Evolutionary conservation across 2,113 vertebrate species (phyloP).

Genomic region (Microcebus griseorufus): DNA sequence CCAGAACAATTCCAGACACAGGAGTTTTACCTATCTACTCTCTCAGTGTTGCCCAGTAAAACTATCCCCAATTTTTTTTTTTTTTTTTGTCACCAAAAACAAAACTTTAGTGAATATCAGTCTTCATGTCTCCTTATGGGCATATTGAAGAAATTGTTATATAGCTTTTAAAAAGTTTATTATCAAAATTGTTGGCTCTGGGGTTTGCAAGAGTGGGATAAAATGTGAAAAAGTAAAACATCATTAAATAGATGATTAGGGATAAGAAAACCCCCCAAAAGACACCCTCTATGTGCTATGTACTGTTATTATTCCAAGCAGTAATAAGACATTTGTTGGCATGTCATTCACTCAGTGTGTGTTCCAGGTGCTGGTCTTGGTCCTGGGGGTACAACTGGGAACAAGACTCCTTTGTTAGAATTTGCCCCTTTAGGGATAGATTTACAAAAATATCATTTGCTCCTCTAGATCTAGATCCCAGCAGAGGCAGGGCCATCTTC

Average conservation of each 20-base stretch:
- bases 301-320: background rate
- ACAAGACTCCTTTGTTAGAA: background rate
- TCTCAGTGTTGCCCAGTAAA: background rate
- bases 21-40: background rate
- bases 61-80: background rate
- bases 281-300: background rate
- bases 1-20: background rate
- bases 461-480: background rate
- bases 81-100: background rate
- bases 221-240: background rate
- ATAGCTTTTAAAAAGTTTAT: background rate
- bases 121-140: background rate
- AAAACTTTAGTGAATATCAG: background rate
- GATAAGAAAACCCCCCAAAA: background rate
- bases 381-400: background rate
- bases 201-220: background rate
- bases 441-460: background rate
- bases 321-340: background rate
- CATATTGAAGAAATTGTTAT: background rate
- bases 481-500: background rate
- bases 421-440: background rate
- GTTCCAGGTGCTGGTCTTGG: background rate
- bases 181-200: background rate
- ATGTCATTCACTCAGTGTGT: background rate
- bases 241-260: background rate